Conservation (phyloP, 2,797 vertebrate species). For the Chloroceryle amazona region DNA sequence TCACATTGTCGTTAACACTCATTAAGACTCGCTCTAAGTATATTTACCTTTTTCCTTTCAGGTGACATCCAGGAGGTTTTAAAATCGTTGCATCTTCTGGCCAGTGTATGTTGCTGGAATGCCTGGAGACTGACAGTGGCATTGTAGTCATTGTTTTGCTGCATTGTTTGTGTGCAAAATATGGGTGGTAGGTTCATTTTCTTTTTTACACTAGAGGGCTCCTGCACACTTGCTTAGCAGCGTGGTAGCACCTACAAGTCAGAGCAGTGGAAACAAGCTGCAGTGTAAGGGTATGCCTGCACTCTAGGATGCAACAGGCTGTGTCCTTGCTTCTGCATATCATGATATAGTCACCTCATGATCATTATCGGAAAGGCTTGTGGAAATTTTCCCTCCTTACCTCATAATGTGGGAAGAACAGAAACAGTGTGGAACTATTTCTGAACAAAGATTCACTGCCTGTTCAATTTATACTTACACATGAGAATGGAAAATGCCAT, state of each 20-base stretch:
- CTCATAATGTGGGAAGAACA: not conserved
- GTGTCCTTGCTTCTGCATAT: not conserved
- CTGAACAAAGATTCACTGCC: not conserved
- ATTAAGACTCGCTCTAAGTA: not conserved
- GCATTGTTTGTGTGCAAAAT: not conserved
- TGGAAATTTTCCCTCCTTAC: not conserved
- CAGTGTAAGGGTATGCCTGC: not conserved
- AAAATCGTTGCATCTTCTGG: not conserved
- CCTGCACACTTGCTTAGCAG: slow-evolving; percentile 17
- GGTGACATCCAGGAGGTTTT: not conserved
- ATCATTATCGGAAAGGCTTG: not conserved
- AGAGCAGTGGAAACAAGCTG: not conserved
- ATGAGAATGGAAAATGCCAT: not conserved
- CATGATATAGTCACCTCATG: not conserved
- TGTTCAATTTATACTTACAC: not conserved
- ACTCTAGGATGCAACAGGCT: not conserved
- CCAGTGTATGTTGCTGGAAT: not conserved
- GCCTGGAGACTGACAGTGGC: not conserved
- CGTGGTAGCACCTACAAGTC: not conserved
- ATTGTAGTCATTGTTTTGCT: not conserved
- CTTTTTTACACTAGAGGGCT: slow-evolving; percentile 59
- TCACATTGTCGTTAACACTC: not conserved
- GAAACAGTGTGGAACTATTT: not conserved
- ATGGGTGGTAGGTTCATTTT: not conserved
- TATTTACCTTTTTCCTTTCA: not conserved